Base-by-base conservation (phyloP, 2,888 invertebrate genomes). In the Fabriciana adippe region DNA sequence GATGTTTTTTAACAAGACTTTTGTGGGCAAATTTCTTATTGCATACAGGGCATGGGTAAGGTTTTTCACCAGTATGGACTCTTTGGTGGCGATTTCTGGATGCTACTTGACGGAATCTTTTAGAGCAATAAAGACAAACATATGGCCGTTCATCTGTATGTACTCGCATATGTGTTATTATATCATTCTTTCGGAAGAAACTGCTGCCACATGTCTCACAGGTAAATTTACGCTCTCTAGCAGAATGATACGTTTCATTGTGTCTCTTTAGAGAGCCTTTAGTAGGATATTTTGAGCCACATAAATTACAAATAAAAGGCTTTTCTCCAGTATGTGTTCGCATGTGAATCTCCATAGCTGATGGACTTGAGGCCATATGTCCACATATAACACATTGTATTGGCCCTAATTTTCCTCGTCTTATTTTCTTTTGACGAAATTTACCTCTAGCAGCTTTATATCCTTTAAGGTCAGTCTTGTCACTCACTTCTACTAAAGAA, bases 121-220 rank as follows among this genome's bases (percentile, higher is more conserved):
- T 86, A 0, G 83, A 74, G 60, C 93, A 93, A 63, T 78, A 87
- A 0, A 84, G 78, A 72, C 93, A 93, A 1, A 77, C 69, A 66
- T 89, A 90, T 0, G 92, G 92, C 62, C 80, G 82, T 56, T 89
- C 91, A 68, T 87, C 86, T 1, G 91, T 90, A 66, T 92, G 91
- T 1, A 87, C 83, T 61, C 92, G 78, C 64, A 91, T 81, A 68
- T 93, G 93, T 18, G 84, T 84, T 14, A 88, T 86, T 1, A 92
- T 90, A 73, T 87, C 88, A 71, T 79, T 85, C 75, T 90, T 90
- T 13, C 84, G 81, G 62, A 81, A 85, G 70, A 93, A 92, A 62
- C 86, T 87, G 65, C 83, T 88, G 1, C 92, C 92, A 68, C 93
- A 92, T 0, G 84, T 87, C 69, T 92, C 92, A 77, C 93, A 93